These are phyloP conservation scores for Desoria tigrina DNA, from an alignment of 2,888 invertebrate species.

Conservation along the genomic window DNA sequence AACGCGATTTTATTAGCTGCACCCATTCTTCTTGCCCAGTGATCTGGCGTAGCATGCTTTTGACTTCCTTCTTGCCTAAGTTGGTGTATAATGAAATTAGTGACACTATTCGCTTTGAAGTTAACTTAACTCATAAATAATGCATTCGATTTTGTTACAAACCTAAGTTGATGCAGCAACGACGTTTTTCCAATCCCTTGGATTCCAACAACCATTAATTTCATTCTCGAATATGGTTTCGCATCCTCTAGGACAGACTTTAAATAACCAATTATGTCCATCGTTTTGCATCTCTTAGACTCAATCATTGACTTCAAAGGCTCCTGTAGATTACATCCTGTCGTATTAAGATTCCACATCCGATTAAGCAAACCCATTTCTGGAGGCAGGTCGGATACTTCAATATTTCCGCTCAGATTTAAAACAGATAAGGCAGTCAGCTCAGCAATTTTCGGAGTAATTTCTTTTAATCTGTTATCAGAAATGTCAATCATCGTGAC, in stretches of 20 bases:
- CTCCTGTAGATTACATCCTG: constrained; percentile 83
- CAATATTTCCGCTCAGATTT: constrained; percentile 84
- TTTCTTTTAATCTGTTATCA: constrained; percentile 75
- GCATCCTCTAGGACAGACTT: constrained; percentile 83
- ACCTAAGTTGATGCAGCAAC: constrained; percentile 79
- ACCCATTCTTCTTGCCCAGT: constrained; percentile 94
- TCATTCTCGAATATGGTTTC: constrained; percentile 89
- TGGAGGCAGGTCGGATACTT: constrained; percentile 84
- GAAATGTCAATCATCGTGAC: constrained; percentile 93
- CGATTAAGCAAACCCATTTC: constrained; percentile 88
- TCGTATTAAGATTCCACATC: constrained; percentile 94
- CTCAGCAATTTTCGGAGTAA: constrained; percentile 82
- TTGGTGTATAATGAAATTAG: no score
- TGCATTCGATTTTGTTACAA: no score
- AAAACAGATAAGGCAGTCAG: constrained; percentile 86
- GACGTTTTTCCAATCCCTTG: constrained; percentile 85
- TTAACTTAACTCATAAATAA: no score
- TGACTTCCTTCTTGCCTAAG: constrained; percentile 77
- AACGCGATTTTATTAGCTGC: constrained; percentile 57
- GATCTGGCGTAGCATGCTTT: constrained; percentile 58
- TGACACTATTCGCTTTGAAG: no score
- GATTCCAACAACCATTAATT: constrained; percentile 92
- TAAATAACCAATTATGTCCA: constrained; percentile 88
- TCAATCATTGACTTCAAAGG: constrained; percentile 88
- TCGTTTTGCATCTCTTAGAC: constrained; percentile 89